Evolutionary conservation across 2,113 vertebrate genomes (phyloP), one percentile per base, ranked within the genome.

Genomic region (Procavia capensis): DNA sequence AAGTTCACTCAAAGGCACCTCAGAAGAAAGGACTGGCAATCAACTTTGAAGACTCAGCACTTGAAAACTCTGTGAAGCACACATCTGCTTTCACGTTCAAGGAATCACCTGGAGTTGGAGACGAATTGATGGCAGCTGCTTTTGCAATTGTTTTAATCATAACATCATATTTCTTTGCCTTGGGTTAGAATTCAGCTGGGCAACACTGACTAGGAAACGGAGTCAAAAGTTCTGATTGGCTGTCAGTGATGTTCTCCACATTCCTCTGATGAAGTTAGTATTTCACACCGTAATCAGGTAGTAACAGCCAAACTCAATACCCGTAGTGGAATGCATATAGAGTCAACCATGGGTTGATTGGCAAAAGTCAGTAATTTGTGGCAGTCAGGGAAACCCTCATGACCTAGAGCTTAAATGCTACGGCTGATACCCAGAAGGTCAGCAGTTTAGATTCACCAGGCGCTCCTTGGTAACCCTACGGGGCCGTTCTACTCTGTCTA

Each of bases 121-220:
- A 66, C 1, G 9, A 66, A 14, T 31, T 6, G 1, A 34, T 66
- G 31, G 63, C 63, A 66, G 14, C 27, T 66, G 29, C 16, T 66
- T 66, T 34, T 34, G 13, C 34, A 8, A 27, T 29, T 63, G 27
- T 63, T 63, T 63, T 84, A 79, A 91, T 78, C 83, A 74, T 85
- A 81, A 34, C 41, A 92, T 50, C 27, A 25, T 66, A 45, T 81
- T 80, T 85, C 68, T 86, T 86, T 85, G 17, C 88, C 93, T 88
- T 66, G 82, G 74, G 63, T 79, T 94, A 91, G 61, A 97, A 86
- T 68, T 95, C 36, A 45, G 17, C 86, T 54, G 91, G 61, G 41
- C 70, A 90, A 81, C 29, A 81, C 34, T 79, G 39, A 93, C n/a
- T 57, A 79, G 27, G 20, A 68, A 0, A 1, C 41, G 78, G 16